Percentiles rank a stretch among this genome's conserved stretches.
Conservation (phyloP, 2,113 vertebrate species). For the Melanerpes aurifrons region DNA sequence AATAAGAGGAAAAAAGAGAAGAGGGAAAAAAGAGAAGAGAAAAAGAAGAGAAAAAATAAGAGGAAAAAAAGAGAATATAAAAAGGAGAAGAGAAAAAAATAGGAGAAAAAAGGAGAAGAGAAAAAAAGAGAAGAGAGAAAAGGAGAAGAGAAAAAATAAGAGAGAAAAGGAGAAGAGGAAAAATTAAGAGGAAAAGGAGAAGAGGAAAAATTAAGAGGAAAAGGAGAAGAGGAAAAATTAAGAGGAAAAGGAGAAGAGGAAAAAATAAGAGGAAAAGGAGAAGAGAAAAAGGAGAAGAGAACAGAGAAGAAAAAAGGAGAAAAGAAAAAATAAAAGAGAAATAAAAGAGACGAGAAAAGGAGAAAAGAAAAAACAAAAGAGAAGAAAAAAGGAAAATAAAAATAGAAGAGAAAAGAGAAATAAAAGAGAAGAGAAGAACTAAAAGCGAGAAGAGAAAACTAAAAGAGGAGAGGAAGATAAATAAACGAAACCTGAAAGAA, state of each 20-base stretch:
- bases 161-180: neutral
- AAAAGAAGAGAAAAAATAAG: neutral
- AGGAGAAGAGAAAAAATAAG: neutral
- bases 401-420: too few species aligned
- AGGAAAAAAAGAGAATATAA: conserved; percentile 58
- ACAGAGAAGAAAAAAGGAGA: neutral
- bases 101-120: neutral
- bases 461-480: too few species aligned
- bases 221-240: neutral
- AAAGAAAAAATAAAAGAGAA: too few species aligned
- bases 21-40: too few species aligned
- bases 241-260: neutral
- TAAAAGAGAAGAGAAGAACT: too few species aligned
- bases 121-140: neutral
- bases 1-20: too few species aligned
- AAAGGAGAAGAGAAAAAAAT: conserved; percentile 66
- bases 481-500: neutral
- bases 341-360: too few species aligned
- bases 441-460: too few species aligned
- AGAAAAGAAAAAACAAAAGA: too few species aligned
- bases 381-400: too few species aligned
- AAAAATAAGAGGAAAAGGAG: neutral
- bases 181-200: neutral
- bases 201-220: conserved; percentile 52
- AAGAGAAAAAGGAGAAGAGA: too few species aligned